Base-by-base conservation (phyloP, 2,888 invertebrate genomes). In the Leptinotarsa haldemani region DNA sequence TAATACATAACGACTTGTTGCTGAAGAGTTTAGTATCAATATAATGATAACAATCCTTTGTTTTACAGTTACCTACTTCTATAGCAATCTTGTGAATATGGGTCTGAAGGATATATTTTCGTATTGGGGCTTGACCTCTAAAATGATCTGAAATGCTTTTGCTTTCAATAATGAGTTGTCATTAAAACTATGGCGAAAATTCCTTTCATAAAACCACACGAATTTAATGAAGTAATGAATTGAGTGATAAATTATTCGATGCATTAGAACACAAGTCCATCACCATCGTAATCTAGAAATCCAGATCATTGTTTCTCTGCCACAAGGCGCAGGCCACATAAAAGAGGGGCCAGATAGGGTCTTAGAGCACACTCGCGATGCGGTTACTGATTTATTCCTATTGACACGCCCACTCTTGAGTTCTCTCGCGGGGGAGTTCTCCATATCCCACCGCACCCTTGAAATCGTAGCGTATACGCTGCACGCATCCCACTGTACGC, bases 291-390 rank as follows among this genome's bases (percentile, higher is more conserved):
- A 58, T 58, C 65, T 69, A 65, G 47, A 70, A 58, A 58, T 58
- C 65, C 66, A 65, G 47, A 70, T 73, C 65, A 61, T 56, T 22
- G 56, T 22, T 22, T 22, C 56, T 56, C 20, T 46, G 65, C 69
- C 69, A 70, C 50, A 66, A 73, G 69, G 70, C 66, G 61, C 70
- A 68, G 63, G 65, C 74, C 70, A 71, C 68, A 63, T 53, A 68
- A 65, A 71, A 61, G 71, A 68, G 74, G 74, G 71, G 58, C 40
- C 46, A 46, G 46, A 65, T 50, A 74, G 69, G 74, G 74, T 74
- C 71, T 74, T 74, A 65, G 71, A 74, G 74, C 74, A 74, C 71
- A 71, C 69, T 74, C 71, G 74, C 69, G 74, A 74, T 74, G 74
- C 69, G 74, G 74, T 74, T 69, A 69, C 75, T 75, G 75, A 75